phyloP scores from a whole-genome alignment of 2,888 invertebrate genomes.

The Campopleginae sp. region DNA sequence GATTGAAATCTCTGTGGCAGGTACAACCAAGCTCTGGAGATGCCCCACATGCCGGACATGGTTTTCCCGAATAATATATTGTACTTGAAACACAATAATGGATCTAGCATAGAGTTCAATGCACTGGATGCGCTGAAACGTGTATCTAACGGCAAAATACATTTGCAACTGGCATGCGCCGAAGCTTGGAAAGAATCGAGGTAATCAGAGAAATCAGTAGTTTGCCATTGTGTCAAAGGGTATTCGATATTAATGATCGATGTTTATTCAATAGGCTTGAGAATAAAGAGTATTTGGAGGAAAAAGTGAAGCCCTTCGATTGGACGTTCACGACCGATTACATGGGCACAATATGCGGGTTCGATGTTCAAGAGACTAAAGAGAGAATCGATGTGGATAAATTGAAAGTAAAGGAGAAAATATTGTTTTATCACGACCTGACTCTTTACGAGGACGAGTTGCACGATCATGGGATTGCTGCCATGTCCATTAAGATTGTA shows the following conservation, averaged over 20 bases:
- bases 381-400: slow-evolving; percentile 94
- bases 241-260: not conserved
- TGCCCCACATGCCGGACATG: slow-evolving; percentile 99
- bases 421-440: slow-evolving; percentile 96
- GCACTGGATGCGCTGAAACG: slow-evolving; percentile 95
- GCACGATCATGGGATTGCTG: slow-evolving; percentile 98
- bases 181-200: slow-evolving; percentile 96
- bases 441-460: slow-evolving; percentile 99
- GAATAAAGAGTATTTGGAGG: slow-evolving; percentile 86
- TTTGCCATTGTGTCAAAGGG: not conserved
- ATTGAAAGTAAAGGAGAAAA: slow-evolving; percentile 95
- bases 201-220: slow-evolving; percentile 83
- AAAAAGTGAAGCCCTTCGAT: slow-evolving; percentile 95
- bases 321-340: slow-evolving; percentile 99
- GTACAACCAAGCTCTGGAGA: slow-evolving; percentile 89
- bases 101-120: slow-evolving; percentile 92
- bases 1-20: slow-evolving; percentile 84
- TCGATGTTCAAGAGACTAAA: slow-evolving; percentile 87
- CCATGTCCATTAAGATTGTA: slow-evolving; percentile 96
- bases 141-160: slow-evolving; percentile 90
- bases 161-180: slow-evolving; percentile 94
- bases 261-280: slow-evolving; percentile 86
- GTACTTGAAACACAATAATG: slow-evolving; percentile 88
- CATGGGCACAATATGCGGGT: slow-evolving; percentile 90
- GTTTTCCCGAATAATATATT: slow-evolving; percentile 97